Base-by-base conservation (phyloP, 1,140 invertebrate species). In the Forficula auricularia region DNA sequence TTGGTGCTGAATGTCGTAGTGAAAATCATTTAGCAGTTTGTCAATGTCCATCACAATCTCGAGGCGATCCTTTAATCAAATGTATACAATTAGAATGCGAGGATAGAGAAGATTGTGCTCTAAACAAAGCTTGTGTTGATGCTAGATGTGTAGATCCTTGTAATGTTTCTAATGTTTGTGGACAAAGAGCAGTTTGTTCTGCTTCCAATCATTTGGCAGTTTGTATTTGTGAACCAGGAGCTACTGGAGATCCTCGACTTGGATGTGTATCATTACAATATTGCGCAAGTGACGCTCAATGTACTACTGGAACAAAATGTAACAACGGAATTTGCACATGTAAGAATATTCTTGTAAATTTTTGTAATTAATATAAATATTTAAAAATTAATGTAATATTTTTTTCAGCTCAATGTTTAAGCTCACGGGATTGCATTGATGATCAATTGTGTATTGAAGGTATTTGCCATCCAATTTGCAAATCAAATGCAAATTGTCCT, bases 121-220 rank as follows among this genome's bases (percentile, higher is more conserved):
- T 61, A 10, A 67, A 72, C 16, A 71, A 77, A 56, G 73, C 82
- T 3, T 92, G 87, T 50, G 66, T 84, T 14, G 72, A 80, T 58
- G 71, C 80, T 15, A 77, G 79, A 56, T 91, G 85, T 53, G 66
- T 79, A 16, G 73, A 89, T 62, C 77, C 83, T 1, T 90, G 85
- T 54, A 71, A 70, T 1, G 63, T 86, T 16, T 68, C 76, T 2
- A 82, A 85, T 50, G 77, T 80, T 3, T 91, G 86, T 54, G 86
- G 86, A 1, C 70, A 75, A 45, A 78, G 81, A 52, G 79, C 85
- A 1, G 68, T 72, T 37, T 87, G 84, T 54, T 62, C 62, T 10
- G 66, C 77, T 0, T 64, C 67, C 40, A 81, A 78, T 55, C 80
- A 84, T 49, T 69, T 77, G n/a, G 79, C 77, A 2, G 64, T 79